Percentiles rank a stretch among this genome's conserved stretches.
These are phyloP conservation scores for Centruroides sculpturatus DNA, from an alignment of 1,140 invertebrate genomes.

Conservation along the genomic window DNA sequence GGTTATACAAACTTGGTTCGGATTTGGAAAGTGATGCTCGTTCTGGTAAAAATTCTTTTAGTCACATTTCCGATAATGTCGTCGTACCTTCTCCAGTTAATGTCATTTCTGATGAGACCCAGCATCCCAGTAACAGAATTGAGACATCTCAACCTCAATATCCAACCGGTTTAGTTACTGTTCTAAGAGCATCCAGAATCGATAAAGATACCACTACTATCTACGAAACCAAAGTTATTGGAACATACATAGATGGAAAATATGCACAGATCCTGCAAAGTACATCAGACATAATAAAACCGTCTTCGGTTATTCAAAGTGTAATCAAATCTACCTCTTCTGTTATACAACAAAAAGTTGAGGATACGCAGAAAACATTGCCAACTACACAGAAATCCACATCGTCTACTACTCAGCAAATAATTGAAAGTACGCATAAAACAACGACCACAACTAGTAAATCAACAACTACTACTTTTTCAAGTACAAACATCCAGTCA, in stretches of 20 bases:
- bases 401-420: no score
- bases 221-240: constrained; percentile 76
- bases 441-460: no score
- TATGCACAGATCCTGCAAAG: constrained; percentile 60
- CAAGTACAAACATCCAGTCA: not conserved
- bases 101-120: no score
- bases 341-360: no score
- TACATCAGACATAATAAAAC: constrained; percentile 35
- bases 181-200: constrained; percentile 61
- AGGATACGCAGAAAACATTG: no score
- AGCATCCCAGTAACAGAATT: constrained; percentile 1
- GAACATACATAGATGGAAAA: constrained; percentile 71
- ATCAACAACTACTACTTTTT: no score
- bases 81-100: constrained; percentile 2
- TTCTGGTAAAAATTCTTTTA: constrained; percentile 8
- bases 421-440: no score
- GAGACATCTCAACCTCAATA: constrained; percentile 22
- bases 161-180: constrained; percentile 60
- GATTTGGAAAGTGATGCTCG: constrained; percentile 3
- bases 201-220: constrained; percentile 66
- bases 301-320: not conserved
- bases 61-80: constrained; percentile 10
- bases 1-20: constrained; percentile 1
- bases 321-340: no score
- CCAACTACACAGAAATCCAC: no score